Conservation (phyloP, 2,888 invertebrate genomes). For the Drosophila vallismaia region DNA sequence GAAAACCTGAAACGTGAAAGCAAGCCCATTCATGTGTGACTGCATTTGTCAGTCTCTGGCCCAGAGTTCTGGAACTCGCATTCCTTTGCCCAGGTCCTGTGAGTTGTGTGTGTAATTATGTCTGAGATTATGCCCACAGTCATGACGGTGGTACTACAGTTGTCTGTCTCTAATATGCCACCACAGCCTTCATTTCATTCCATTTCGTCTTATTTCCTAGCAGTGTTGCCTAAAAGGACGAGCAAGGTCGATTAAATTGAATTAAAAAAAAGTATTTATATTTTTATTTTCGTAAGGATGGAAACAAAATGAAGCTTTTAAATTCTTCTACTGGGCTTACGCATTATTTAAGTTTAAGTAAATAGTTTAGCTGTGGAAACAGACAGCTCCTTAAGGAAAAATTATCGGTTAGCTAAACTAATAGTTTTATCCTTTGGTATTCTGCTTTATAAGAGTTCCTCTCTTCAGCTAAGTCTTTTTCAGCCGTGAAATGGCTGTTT, state of each 20-base stretch:
- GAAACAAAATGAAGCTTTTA: no score
- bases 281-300: no score
- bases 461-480: neutral
- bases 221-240: neutral
- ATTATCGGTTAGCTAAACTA: no score
- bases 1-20: conserved; percentile 20
- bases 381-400: no score
- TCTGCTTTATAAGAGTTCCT: no score
- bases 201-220: conserved; percentile 1
- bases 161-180: conserved; percentile 50
- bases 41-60: conserved; percentile 69
- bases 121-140: conserved; percentile 78
- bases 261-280: no score
- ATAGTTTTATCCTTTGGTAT: no score
- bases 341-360: no score
- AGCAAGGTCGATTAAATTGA: no score
- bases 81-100: conserved; percentile 23
- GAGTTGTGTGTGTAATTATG: conserved; percentile 70
- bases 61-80: conserved; percentile 24
- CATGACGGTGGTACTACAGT: conserved; percentile 47
- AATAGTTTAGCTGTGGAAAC: no score
- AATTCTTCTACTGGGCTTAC: no score
- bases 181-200: conserved; percentile 3
- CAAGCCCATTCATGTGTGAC: conserved; percentile 64
- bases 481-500: neutral